phyloP scores from a whole-genome alignment of 2,113 vertebrate genomes.

The Brachyhypopomus occidentalis region DNA sequence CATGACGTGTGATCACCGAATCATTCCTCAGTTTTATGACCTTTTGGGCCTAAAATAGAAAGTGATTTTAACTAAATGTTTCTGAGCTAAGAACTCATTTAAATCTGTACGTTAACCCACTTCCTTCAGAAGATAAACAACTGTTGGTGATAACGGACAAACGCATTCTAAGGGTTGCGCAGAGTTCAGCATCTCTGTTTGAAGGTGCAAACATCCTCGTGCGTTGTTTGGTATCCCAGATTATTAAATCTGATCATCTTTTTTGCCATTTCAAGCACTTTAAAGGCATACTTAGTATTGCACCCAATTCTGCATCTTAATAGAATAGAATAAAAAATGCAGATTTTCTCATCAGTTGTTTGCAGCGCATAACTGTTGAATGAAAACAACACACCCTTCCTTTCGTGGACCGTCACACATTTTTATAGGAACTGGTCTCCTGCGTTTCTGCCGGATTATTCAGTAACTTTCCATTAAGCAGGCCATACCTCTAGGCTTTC shows the following conservation, averaged over 20 bases:
- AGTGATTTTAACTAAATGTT: constrained; percentile 25
- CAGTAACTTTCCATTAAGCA: constrained; percentile 51
- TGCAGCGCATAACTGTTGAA: too few relatives aligned
- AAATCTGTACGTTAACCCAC: constrained; percentile 21
- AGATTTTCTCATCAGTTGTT: too few relatives aligned
- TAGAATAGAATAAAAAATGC: too few relatives aligned
- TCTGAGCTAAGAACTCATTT: constrained; percentile 12
- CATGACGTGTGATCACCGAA: not conserved
- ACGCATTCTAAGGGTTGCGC: not conserved
- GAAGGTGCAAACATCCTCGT: not conserved
- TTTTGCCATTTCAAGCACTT: not conserved
- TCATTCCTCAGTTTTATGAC: constrained; percentile 20
- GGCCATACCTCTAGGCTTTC: constrained; percentile 15
- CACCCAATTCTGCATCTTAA: too few relatives aligned
- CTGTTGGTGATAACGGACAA: not conserved
- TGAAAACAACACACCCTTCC: too few relatives aligned
- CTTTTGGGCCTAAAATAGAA: constrained; percentile 15
- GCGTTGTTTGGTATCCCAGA: not conserved
- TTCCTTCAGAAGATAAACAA: not conserved
- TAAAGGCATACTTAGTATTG: not conserved
- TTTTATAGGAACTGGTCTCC: not conserved
- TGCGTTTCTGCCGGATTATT: constrained; percentile 31
- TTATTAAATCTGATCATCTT: not conserved
- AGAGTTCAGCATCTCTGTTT: not conserved
- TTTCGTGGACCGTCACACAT: not conserved